Evolutionary conservation across 1,140 invertebrate genomes (phyloP), one percentile per base, ranked within the genome.

Genomic region (Caenorhabditis brenneri): DNA sequence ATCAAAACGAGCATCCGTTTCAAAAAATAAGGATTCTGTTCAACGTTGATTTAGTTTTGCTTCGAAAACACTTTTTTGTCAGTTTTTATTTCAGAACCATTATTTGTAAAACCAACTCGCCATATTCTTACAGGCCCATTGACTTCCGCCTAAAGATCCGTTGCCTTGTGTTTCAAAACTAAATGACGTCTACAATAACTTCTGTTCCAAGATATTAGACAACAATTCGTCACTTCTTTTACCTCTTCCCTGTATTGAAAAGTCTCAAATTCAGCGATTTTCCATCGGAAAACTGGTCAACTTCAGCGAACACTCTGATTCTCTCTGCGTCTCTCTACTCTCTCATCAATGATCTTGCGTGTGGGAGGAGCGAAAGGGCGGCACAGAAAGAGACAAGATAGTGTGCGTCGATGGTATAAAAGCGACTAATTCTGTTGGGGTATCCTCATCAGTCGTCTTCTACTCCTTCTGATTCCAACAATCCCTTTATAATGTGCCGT

Each of bases 291-390:
- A 80, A 80, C 51, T 80, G 48, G 79, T 16, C 48, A 53, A 80
- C 51, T 80, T 51, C 51, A 74, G 65, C 65, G 65, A 74, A 74
- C 65, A 74, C 65, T 27, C 22, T n/a, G 65, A n/a, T 10, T 74
- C 36, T 46, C 2, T 46, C 65, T 74, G 36, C 36, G 36, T 74
- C 65, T 74, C 65, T 46, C 33, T 5, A 74, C 36, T 27, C 6
- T 74, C 65, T 42, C 65, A 24, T 42, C 65, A 22, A 74, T 74
- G 36, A 74, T 74, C 65, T 74, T n/a, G 10, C 27, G 46, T n/a
- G 79, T 53, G 51, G 51, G 79, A 31, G 51, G 79, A 80, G 79
- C 46, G 79, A 80, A 36, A 80, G 51, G 79, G 51, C 48, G 51
- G 79, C 51, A 80, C 79, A 80, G 79, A 80, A 29, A 80, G 22